Conservation (phyloP, 2,797 vertebrate genomes). For the Takifugu ocellatus region DNA sequence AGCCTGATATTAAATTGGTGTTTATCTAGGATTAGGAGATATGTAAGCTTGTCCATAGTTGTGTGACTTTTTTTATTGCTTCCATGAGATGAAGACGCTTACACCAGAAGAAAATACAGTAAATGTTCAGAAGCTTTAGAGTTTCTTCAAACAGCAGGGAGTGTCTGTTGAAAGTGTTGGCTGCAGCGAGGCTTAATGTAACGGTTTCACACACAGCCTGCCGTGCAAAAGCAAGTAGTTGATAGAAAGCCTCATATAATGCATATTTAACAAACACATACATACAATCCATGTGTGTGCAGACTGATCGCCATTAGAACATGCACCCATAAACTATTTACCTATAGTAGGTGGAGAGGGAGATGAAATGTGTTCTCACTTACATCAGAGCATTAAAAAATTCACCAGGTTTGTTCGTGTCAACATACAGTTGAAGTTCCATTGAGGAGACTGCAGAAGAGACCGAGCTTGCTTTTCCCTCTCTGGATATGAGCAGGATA, state of each 20-base stretch:
- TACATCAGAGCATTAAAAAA: slow-evolving; percentile 39
- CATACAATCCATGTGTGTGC: slow-evolving; percentile 20
- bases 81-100: slow-evolving; percentile 26
- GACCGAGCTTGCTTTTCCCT: neutral
- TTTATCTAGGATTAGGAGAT: slow-evolving; percentile 29
- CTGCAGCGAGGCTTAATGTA: slow-evolving; percentile 23
- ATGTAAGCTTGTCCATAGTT: slow-evolving; percentile 12
- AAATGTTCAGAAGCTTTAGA: too few relatives aligned
- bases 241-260: slow-evolving; percentile 27
- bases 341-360: slow-evolving; percentile 23
- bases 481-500: slow-evolving; percentile 38
- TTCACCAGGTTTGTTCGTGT: slow-evolving; percentile 27
- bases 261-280: slow-evolving; percentile 35
- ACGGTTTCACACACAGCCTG: slow-evolving; percentile 18
- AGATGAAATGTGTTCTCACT: slow-evolving; percentile 45
- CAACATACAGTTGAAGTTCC: slow-evolving; percentile 42
- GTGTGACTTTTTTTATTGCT: slow-evolving; percentile 20
- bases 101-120: slow-evolving; percentile 3
- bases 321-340: slow-evolving; percentile 59
- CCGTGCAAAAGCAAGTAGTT: slow-evolving; percentile 15
- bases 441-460: slow-evolving; percentile 4
- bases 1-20: slow-evolving; percentile 50
- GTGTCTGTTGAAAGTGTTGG: slow-evolving; percentile 37
- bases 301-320: slow-evolving; percentile 9
- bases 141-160: slow-evolving; percentile 17